A percentile compares a stretch with the other conserved stretches of the same genome.
Conservation (phyloP, 2,113 vertebrate genomes). For the Brienomyrus longianalis region DNA sequence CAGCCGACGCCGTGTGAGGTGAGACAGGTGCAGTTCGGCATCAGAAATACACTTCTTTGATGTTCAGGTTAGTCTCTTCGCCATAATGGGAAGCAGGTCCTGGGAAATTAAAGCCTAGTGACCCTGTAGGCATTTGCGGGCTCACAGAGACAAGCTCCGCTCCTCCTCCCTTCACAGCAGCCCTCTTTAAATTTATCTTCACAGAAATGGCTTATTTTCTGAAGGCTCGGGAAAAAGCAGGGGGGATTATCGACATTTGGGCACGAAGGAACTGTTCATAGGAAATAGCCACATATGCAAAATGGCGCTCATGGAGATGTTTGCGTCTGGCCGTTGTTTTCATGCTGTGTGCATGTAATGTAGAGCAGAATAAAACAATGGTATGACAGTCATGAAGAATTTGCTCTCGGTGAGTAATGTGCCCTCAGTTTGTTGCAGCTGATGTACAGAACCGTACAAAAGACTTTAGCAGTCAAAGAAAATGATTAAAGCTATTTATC, state of each 20-base stretch:
- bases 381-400: background rate
- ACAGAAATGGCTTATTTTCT: background rate
- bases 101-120: background rate
- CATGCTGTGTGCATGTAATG: background rate
- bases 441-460: background rate
- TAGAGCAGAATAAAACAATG: background rate
- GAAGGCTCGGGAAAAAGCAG: background rate
- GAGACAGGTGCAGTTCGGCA: background rate
- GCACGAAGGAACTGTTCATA: background rate
- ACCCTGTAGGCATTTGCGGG: background rate
- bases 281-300: background rate
- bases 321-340: background rate
- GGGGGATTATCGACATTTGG: background rate
- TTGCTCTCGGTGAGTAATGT: background rate
- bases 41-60: background rate
- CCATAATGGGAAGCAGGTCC: background rate
- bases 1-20: background rate
- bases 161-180: background rate
- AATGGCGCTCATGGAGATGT: background rate
- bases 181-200: background rate
- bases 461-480: background rate
- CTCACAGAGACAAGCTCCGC: background rate
- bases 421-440: background rate
- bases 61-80: background rate
- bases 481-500: background rate